phyloP scores from a whole-genome alignment of 2,113 vertebrate species.

The Psilopsiagon aymara region DNA sequence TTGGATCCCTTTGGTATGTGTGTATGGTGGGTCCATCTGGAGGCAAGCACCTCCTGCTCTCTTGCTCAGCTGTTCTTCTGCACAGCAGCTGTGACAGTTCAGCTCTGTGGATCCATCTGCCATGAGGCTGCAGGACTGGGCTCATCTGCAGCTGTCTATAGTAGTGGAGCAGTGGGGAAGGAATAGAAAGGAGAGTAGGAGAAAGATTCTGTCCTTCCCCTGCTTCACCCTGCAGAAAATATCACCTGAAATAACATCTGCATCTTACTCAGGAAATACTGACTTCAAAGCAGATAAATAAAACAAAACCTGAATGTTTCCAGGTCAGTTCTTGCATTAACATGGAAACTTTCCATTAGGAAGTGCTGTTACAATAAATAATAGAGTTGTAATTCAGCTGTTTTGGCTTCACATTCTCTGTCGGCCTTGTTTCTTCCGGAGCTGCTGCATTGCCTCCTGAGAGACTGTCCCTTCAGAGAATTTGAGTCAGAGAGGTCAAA shows the following conservation, averaged over 20 bases:
- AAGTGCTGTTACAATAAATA: neutral
- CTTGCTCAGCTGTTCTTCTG: neutral
- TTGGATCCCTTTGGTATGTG: neutral
- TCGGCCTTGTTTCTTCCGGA: neutral
- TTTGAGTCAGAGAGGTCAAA: neutral
- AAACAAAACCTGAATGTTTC: neutral
- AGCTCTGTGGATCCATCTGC: neutral
- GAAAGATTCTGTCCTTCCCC: neutral
- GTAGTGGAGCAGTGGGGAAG: neutral
- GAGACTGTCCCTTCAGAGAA: neutral
- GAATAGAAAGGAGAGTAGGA: neutral
- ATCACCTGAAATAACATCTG: neutral
- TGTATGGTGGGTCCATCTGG: neutral
- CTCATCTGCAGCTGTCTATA: neutral
- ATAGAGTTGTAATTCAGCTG: neutral
- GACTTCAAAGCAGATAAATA: neutral
- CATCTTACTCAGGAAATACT: neutral
- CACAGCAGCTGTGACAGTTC: neutral
- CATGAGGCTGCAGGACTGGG: neutral
- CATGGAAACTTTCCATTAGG: neutral
- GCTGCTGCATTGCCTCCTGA: neutral
- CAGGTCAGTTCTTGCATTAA: neutral
- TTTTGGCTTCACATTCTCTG: neutral
- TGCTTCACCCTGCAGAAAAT: neutral
- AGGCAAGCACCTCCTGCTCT: neutral